These are phyloP conservation scores for Anser brachyrhynchus DNA, from an alignment of 2,113 vertebrate species.

Conservation along the genomic window DNA sequence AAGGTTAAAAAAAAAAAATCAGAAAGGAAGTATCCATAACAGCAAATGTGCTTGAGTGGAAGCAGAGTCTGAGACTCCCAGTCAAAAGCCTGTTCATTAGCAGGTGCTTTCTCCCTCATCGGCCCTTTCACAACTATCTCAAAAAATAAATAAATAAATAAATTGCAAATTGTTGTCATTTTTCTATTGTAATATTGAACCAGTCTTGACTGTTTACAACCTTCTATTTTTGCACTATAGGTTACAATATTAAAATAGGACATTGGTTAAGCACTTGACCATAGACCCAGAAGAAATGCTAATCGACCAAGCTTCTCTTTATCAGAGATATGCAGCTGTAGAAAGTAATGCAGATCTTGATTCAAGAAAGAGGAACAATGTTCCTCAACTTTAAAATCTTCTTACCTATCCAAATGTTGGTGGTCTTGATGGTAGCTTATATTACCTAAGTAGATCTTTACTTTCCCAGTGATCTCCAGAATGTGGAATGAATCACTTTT, in stretches of 20 bases:
- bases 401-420: not conserved
- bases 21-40: not conserved
- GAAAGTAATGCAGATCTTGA: not conserved
- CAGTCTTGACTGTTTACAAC: not conserved
- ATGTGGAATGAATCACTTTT: not conserved
- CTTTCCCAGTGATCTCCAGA: not conserved
- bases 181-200: not conserved
- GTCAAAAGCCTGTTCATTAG: not conserved
- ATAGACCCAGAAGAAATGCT: not conserved
- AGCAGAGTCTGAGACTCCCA: not conserved
- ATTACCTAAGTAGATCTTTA: not conserved
- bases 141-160: not conserved
- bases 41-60: not conserved
- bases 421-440: not conserved
- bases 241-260: not conserved
- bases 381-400: not conserved
- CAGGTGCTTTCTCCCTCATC: not conserved
- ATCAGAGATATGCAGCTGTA: not conserved
- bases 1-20: not conserved
- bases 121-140: not conserved
- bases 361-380: not conserved
- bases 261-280: not conserved
- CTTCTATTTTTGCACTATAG: not conserved
- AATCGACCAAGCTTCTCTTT: not conserved
- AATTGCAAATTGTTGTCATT: fast-evolving